Conservation (phyloP, 2,113 vertebrate species). For the Hyperopisus bebe region DNA sequence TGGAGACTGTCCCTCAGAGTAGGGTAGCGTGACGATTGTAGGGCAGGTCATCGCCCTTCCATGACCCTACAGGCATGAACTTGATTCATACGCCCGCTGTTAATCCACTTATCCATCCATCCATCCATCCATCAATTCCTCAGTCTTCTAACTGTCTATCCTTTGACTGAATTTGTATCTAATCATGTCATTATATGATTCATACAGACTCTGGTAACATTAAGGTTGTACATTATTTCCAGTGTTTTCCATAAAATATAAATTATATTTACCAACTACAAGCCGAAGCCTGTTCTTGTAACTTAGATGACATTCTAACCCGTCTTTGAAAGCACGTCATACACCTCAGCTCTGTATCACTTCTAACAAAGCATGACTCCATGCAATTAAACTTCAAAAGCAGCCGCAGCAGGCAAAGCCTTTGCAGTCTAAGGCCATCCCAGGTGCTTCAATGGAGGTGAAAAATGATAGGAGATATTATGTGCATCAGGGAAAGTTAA, state of each 20-base stretch:
- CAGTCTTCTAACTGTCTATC: neutral
- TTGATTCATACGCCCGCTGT: neutral
- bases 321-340: neutral
- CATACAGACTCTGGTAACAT: neutral
- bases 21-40: neutral
- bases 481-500: neutral
- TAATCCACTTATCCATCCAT: neutral
- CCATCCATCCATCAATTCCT: neutral
- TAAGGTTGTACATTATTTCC: neutral
- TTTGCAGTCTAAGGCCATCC: neutral
- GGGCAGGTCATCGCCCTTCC: neutral
- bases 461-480: neutral
- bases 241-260: neutral
- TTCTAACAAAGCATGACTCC: neutral
- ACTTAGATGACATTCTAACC: neutral
- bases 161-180: neutral
- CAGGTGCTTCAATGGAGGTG: neutral
- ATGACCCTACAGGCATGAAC: neutral
- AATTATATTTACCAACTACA: neutral
- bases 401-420: neutral
- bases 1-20: neutral
- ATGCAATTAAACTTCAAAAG: constrained; percentile 1
- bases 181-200: neutral
- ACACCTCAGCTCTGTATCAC: neutral
- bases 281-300: neutral